These are phyloP conservation scores for Peromyscus attwateri DNA, from an alignment of 2,797 vertebrate species.

Conservation along the genomic window DNA sequence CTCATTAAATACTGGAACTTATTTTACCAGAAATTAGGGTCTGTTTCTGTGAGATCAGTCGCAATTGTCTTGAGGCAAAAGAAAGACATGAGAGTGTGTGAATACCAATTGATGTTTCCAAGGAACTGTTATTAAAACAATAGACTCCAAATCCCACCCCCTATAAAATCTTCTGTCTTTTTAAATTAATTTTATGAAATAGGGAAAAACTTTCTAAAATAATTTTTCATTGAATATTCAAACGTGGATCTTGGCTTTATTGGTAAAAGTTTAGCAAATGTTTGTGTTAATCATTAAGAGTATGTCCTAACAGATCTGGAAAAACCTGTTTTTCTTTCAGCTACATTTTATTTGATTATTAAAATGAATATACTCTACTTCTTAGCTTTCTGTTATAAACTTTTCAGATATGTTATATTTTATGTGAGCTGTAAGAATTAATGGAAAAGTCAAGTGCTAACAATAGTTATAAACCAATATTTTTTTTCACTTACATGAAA, in stretches of 20 bases:
- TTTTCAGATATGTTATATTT: constrained; percentile 53
- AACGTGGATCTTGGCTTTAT: constrained; percentile 58
- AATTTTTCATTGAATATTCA: constrained; percentile 71
- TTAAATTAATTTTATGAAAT: constrained; percentile 37
- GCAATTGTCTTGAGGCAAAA: constrained; percentile 30
- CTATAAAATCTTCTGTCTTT: constrained; percentile 12
- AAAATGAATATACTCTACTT: constrained; percentile 54
- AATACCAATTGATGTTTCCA: constrained; percentile 53
- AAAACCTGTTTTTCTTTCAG: constrained; percentile 77
- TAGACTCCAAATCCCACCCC: background rate
- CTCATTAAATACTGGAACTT: constrained; percentile 75
- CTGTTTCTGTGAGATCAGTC: constrained; percentile 72
- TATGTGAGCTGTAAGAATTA: constrained; percentile 27
- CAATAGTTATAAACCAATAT: constrained; percentile 41
- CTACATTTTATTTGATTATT: constrained; percentile 67
- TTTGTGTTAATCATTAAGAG: constrained; percentile 74
- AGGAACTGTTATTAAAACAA: constrained; percentile 49
- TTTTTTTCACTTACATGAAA: constrained; percentile 45
- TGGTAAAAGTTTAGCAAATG: constrained; percentile 78
- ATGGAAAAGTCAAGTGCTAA: constrained; percentile 31
- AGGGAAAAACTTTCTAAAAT: constrained; percentile 61
- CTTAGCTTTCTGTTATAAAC: constrained; percentile 58
- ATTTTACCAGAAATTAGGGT: constrained; percentile 74
- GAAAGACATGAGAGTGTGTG: background rate
- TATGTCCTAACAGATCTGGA: constrained; percentile 67